Percentiles rank a stretch among this genome's conserved stretches.
Evolutionary conservation across 2,888 invertebrate species (phyloP).

Genomic region (Ophraella communa): DNA sequence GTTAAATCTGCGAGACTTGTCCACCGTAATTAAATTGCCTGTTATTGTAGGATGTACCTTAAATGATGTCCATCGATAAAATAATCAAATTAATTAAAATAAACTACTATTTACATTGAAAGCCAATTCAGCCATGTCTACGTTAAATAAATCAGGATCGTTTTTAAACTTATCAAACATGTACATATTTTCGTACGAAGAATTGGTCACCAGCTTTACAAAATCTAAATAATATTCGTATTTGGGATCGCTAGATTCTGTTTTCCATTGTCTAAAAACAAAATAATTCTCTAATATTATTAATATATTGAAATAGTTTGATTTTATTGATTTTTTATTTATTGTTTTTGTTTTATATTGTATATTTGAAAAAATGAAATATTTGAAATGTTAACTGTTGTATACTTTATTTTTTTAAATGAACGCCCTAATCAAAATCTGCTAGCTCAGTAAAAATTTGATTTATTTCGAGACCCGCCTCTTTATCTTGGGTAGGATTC

Average conservation of each 20-base stretch:
- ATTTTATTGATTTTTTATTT: no score
- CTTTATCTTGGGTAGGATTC: no score
- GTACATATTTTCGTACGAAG: conserved; percentile 58
- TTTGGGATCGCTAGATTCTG: conserved; percentile 56
- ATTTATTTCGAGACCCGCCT: no score
- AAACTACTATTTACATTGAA: conserved; percentile 56
- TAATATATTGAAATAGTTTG: no score
- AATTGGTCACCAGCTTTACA: conserved; percentile 59
- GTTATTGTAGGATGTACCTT: conserved; percentile 62
- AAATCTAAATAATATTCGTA: conserved; percentile 62
- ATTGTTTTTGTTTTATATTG: no score
- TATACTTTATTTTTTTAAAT: no score
- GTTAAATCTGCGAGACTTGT: conserved; percentile 50
- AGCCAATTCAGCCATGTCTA: conserved; percentile 60
- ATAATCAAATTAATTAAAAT: not conserved
- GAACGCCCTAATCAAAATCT: no score
- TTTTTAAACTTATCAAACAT: conserved; percentile 57
- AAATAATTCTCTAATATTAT: no score
- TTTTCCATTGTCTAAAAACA: conserved; percentile 58
- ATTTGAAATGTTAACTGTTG: no score
- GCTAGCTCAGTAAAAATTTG: no score
- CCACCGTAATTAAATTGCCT: conserved; percentile 62
- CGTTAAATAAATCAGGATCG: conserved; percentile 53
- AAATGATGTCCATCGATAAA: conserved; percentile 5
- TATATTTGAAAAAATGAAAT: no score